Evolutionary conservation across 1,140 invertebrate genomes (phyloP), one percentile per base, ranked within the genome.

Genomic region (Stratiolaelaps scimitus): DNA sequence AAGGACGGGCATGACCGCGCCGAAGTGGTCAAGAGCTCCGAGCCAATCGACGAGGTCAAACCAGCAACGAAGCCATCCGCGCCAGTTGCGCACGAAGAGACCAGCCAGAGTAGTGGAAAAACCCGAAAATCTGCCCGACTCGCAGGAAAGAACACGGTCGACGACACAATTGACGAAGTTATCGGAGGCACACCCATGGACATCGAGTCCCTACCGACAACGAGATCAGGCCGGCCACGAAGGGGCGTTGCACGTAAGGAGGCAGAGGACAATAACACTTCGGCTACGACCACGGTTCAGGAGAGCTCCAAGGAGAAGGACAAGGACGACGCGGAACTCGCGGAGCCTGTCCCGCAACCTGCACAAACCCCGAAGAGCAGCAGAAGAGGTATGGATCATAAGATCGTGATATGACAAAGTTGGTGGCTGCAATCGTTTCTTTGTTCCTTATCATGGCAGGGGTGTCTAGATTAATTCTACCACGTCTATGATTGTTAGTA

Each of bases 161-260:
- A 90, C 75, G 88, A 91, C 69, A 81, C 85, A 0, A 89, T 91
- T 69, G 89, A 92, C 67, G 88, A 91, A 71, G 86, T 89, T 1
- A 81, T 88, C 0, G 81, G 85, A 68, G 83, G 26, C 53, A 60
- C 6, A 15, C 23, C 53, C 10, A 23, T 29, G 26, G 53, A 60
- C 15, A 34, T 29, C 53, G 53, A 60, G 26, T 60, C 53, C 17
- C 53, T 60, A 15, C 53, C 53, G 34, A 60, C 53, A 2, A 60
- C 67, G 53, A 20, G 43, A 23, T 65, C 19, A 29, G 17, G 67
- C 45, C n/a, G 26, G 28, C 46, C 30, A n/a, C 13, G 65, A 71
- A 64, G 20, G 17, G 19, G 30, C 40, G 43, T 43, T 29, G 10
- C 45, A 44, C 17, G 23, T 7, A 68, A 34, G 26, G 43, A 69